Evolutionary conservation across 2,797 vertebrate genomes (phyloP), one percentile per base, ranked within the genome.

Genomic region (Cetoscarus ocellatus): DNA sequence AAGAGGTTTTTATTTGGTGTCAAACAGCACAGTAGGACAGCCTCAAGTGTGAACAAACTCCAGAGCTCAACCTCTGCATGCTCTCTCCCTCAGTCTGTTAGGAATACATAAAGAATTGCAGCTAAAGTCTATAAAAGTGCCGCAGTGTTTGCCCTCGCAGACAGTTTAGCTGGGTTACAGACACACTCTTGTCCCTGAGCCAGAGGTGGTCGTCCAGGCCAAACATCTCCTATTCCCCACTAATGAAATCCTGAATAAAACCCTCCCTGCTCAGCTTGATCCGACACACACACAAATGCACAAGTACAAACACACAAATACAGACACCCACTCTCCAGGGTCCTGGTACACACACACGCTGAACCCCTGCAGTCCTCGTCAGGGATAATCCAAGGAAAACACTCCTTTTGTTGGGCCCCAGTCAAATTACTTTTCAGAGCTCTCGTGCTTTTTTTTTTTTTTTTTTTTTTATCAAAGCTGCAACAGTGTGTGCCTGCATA

Each of bases 201-300:
- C 87, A 92, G 81, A 86, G 90, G 79, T 91, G 83, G 67, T 67
- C 75, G 76, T 73, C 82, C 78, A 65, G 85, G 86, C 86, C 83
- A 91, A 91, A 86, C 89, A 85, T 90, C 86, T 90, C 86, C 86
- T 80, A 81, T 91, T 89, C 80, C 89, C 80, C 75, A 68, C 85
- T 93, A 92, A 93, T 92, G 87, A 92, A 92, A 90, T 91, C 80
- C 87, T 88, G 82, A 90, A 86, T 90, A 90, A 87, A 92, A 88
- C 75, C 80, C 73, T 81, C 75, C 81, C 73, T 82, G 79, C 76
- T 77, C 57, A 15, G 70, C 88, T 69, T 74, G 77, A 86, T 77
- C 70, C 65, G 48, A 11, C 39, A 61, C 50, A 43, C 48, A 52
- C 53, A 66, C 57, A 42, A 45, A 59, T 47, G 39, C 60, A 75